Base-by-base conservation (phyloP, 2,888 invertebrate species). In the Melanophora roralis region DNA sequence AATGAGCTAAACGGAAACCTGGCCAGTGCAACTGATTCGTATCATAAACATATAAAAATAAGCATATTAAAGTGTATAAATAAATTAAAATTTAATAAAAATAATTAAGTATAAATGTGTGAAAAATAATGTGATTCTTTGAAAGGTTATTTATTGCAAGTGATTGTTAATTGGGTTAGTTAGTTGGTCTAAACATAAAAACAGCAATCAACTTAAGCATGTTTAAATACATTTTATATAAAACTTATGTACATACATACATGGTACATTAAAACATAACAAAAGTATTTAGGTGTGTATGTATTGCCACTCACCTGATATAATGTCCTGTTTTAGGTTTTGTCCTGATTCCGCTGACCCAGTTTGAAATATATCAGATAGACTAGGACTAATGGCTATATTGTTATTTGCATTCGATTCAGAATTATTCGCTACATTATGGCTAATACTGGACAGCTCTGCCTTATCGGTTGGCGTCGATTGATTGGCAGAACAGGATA, bases 241-340 rank as follows among this genome's bases (percentile, higher is more conserved):
- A 34, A 34, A 34, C 34, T 34, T n/a, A 6, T 27, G 6, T 27
- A 27, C 3, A 27, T 27, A 6, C 27, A 27, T 5, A 27, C 6
- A 27, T 5, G 4, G 3, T 27, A 27, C 27, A 27, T 27, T 5
- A 5, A 5, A 27, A 27, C 27, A 38, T 12, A 38, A 12, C 12
- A 12, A 38, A 2, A n/a, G n/a, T n/a, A n/a, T n/a, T n/a, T n/a
- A n/a, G n/a, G n/a, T n/a, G n/a, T n/a, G n/a, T 12, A 38, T 38
- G 38, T 38, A 23, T 21, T 7, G 14, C n/a, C 11, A 82, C 84
- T 88, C 83, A 88, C 88, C 88, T 82, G 88, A 88, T 85, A 85
- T 84, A 7, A 85, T 78, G 32, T 85, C 78, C n/a, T 36, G 45
- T 59, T 80, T 64, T 72, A 83, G 60, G 67, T 82, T 59, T 38